Evolutionary conservation across 2,113 vertebrate genomes (phyloP).

Genomic region (Phrynocephalus versicolor): DNA sequence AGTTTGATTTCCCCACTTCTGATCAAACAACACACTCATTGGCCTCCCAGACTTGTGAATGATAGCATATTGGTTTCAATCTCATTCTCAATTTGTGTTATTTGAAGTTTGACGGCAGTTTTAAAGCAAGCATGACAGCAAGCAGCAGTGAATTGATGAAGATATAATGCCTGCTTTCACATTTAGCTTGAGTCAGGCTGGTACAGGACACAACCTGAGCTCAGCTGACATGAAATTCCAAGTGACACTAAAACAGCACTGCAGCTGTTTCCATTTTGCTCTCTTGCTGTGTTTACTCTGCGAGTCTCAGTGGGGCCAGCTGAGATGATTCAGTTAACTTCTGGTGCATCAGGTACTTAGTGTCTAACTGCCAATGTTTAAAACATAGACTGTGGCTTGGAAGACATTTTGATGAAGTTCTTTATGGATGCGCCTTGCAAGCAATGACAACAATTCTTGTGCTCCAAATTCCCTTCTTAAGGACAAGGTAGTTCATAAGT

Average conservation of each 20-base stretch:
- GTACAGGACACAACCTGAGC: not conserved
- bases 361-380: not conserved
- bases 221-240: not conserved
- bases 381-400: not conserved
- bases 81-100: not conserved
- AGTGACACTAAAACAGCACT: slow-evolving; percentile 13
- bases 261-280: slow-evolving; percentile 1
- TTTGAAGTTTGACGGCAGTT: not conserved
- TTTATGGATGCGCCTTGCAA: not conserved
- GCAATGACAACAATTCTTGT: not conserved
- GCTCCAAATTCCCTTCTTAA: not conserved
- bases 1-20: not conserved
- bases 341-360: not conserved
- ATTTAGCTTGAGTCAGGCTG: not conserved
- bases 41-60: not conserved
- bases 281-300: slow-evolving; percentile 5
- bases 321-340: not conserved
- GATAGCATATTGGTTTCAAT: not conserved
- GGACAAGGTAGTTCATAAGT: not conserved
- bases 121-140: not conserved
- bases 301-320: not conserved
- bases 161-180: not conserved
- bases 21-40: not conserved
- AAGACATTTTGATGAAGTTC: not conserved
- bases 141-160: not conserved